phyloP scores from a whole-genome alignment of 23 tunicate genomes.

The Oikopleura dioica region DNA sequence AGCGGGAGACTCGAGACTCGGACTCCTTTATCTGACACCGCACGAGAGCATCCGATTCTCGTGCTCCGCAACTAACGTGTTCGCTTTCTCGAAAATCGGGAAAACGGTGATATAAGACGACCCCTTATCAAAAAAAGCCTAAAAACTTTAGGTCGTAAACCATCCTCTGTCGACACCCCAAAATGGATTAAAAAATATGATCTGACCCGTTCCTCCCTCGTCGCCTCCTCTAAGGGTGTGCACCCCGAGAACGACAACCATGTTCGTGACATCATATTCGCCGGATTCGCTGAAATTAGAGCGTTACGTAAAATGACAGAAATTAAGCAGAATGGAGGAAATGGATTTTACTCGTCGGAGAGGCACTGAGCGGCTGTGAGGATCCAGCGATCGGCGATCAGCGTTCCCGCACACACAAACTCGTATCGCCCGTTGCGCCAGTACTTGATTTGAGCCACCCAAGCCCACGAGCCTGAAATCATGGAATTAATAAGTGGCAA shows the following conservation, averaged over 20 bases:
- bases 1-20: no score
- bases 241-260: not conserved
- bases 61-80: no score
- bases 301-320: not conserved
- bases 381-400: not conserved
- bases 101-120: no score
- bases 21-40: no score
- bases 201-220: not conserved
- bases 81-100: no score
- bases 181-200: no score
- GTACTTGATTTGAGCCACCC: not conserved
- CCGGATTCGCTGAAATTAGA: not conserved
- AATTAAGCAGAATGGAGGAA: not conserved
- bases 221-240: not conserved
- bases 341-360: not conserved
- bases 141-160: no score
- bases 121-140: no score
- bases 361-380: not conserved
- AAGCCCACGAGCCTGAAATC: not conserved
- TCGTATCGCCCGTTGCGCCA: not conserved
- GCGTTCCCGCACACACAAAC: not conserved
- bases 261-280: not conserved
- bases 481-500: no score
- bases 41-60: no score
- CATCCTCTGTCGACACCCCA: no score